These are phyloP conservation scores for Diprion similis DNA, from an alignment of 1,140 invertebrate genomes.

Conservation along the genomic window DNA sequence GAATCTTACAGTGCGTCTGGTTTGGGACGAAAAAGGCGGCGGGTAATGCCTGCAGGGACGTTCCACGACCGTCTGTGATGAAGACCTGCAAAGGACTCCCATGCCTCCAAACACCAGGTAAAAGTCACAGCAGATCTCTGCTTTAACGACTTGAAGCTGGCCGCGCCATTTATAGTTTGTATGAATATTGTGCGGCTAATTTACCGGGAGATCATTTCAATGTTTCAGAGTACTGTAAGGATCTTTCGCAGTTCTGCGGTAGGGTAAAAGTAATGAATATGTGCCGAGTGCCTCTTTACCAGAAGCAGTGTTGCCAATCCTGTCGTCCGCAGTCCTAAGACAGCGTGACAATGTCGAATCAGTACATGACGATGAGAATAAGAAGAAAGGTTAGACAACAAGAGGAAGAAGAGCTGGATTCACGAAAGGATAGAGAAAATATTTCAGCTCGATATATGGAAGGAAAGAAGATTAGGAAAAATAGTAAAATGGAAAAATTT, in stretches of 20 bases:
- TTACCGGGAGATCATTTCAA: slow-evolving; percentile 17
- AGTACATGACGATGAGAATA: too few relatives aligned
- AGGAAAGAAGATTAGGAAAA: too few relatives aligned
- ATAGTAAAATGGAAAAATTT: too few relatives aligned
- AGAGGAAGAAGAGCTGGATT: too few relatives aligned
- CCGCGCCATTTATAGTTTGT: too few relatives aligned
- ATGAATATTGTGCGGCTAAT: too few relatives aligned
- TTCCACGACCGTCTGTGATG: slow-evolving; percentile 76
- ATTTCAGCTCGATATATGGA: too few relatives aligned
- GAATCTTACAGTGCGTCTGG: slow-evolving; percentile 89
- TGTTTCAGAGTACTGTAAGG: slow-evolving; percentile 75
- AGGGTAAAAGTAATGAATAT: slow-evolving; percentile 84
- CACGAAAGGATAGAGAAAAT: too few relatives aligned
- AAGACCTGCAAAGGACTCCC: slow-evolving; percentile 75
- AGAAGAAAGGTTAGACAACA: too few relatives aligned
- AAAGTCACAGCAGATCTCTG: slow-evolving; percentile 17
- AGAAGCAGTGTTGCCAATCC: slow-evolving; percentile 84
- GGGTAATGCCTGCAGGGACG: slow-evolving; percentile 79
- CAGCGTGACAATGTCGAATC: neutral
- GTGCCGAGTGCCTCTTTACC: slow-evolving; percentile 81
- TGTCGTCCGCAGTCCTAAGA: slow-evolving; percentile 58
- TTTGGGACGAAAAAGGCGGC: slow-evolving; percentile 80
- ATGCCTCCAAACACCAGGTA: slow-evolving; percentile 62
- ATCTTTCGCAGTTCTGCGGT: slow-evolving; percentile 79
- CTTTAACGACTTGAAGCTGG: too few relatives aligned